Base-by-base conservation (phyloP, 2,113 vertebrate species). In the Machaerirhynchus nigripectus region DNA sequence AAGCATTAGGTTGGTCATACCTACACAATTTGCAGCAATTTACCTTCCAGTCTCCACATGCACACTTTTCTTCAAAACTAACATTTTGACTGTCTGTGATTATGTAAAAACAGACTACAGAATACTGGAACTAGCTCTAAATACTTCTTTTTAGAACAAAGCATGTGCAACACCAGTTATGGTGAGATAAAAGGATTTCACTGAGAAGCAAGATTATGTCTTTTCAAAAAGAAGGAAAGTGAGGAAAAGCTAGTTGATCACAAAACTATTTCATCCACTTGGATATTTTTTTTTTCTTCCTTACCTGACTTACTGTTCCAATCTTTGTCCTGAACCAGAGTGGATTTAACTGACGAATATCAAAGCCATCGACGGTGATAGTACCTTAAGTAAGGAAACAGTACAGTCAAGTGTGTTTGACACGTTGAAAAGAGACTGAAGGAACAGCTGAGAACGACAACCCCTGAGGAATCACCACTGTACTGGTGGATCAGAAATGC, bases 261-360 rank as follows among this genome's bases (percentile, higher is more conserved):
- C 53, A 83, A 37, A 63, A 61, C 69, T 71, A 74, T n/a, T 88
- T 83, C 8, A 71, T 56, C 52, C 35, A 64, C 15, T 60, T 74
- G 35, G 10, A 68, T 61, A 15, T 39, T 39, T 39, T 37, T 60
- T 78, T 61, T 77, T 64, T 7, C 33, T 37, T 79, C 70, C 93
- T 97, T 97, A 99, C 99, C 99, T 99, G 99, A 97, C 98, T 99
- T 89, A 99, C 99, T 40, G 99, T 99, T 93, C 99, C 99, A 80
- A 99, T 99, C 94, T 98, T 98, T 93, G 97, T 98, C 85, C 99
- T 98, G 91, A 99, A 97, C 99, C 99, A 99, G 86, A 97, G 96
- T 18, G 99, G 99, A 96, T 99, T 99, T 47, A 99, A 96, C 68
- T 98, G 98, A 76, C 98, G 98, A 82, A 99, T 98, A 84, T 99